These are phyloP conservation scores for Harpalus rufipes DNA, from an alignment of 2,888 invertebrate species.

Conservation along the genomic window DNA sequence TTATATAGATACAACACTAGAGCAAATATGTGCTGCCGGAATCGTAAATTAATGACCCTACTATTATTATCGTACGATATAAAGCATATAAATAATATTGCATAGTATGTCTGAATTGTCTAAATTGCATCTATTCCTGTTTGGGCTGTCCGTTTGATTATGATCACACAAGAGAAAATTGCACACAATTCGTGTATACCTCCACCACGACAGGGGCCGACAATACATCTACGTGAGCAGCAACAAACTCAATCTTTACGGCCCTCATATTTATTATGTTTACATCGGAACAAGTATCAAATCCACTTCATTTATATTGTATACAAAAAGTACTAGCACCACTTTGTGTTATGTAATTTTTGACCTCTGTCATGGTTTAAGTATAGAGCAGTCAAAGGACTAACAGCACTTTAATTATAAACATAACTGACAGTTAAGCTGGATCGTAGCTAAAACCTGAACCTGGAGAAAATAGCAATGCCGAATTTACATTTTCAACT, in stretches of 20 bases:
- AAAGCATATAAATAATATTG: conserved; percentile 66
- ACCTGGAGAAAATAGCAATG: background rate
- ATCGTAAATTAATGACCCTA: conserved; percentile 58
- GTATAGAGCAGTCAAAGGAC: conserved; percentile 53
- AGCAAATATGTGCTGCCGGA: conserved; percentile 66
- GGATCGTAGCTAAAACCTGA: conserved; percentile 42
- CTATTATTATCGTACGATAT: conserved; percentile 64
- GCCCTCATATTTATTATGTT: background rate
- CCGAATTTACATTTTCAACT: background rate
- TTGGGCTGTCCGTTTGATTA: conserved; percentile 53
- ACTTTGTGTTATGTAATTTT: too few species aligned
- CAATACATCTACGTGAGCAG: too few species aligned
- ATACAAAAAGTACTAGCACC: background rate
- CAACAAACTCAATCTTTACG: background rate
- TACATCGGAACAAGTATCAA: too few species aligned
- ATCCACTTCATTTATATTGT: background rate
- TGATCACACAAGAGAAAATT: conserved; percentile 61
- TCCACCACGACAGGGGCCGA: background rate
- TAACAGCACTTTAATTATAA: conserved; percentile 59
- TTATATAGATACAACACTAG: conserved; percentile 62
- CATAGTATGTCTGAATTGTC: conserved; percentile 61
- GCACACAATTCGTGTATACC: conserved; percentile 48
- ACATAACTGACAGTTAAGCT: conserved; percentile 47
- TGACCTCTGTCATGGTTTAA: background rate
- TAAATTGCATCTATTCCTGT: conserved; percentile 64